A percentile compares a stretch with the other conserved stretches of the same genome.
Conservation (phyloP, 2,797 vertebrate genomes). For the Meriones psammophilus region DNA sequence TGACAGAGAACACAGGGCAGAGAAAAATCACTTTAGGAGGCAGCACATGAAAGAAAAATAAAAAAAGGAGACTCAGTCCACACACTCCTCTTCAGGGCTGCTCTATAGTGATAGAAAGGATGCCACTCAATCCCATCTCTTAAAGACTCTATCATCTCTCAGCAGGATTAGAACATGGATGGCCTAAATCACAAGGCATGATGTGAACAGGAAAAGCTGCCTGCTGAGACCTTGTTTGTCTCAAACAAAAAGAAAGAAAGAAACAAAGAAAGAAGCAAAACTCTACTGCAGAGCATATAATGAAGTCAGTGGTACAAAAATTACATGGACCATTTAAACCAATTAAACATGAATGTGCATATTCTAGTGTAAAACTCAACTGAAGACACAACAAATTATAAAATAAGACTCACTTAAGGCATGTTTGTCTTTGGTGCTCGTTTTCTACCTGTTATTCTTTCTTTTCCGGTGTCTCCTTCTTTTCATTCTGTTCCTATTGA, state of each 20-base stretch:
- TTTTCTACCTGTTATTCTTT: background rate
- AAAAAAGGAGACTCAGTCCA: background rate
- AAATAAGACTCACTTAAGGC: background rate
- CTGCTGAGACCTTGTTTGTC: too few relatives aligned
- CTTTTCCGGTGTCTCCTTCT: background rate
- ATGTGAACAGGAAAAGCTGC: background rate
- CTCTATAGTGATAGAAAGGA: background rate
- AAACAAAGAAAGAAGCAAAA: background rate
- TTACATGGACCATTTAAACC: background rate
- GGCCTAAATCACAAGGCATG: background rate
- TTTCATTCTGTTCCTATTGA: background rate
- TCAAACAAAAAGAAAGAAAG: background rate
- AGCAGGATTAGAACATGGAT: background rate
- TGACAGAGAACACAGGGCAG: background rate
- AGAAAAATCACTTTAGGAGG: background rate
- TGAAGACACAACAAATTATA: background rate
- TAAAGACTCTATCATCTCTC: background rate
- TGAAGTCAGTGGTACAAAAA: background rate
- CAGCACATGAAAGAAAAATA: background rate
- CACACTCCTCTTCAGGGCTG: background rate
- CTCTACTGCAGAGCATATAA: background rate
- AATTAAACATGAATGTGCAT: conserved; percentile 24
- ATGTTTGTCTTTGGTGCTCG: background rate
- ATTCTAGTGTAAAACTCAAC: background rate
- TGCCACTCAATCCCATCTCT: background rate